Percentiles rank a stretch among this genome's conserved stretches.
phyloP scores from a whole-genome alignment of 2,113 vertebrate genomes.

The Melanocharis versteri region DNA sequence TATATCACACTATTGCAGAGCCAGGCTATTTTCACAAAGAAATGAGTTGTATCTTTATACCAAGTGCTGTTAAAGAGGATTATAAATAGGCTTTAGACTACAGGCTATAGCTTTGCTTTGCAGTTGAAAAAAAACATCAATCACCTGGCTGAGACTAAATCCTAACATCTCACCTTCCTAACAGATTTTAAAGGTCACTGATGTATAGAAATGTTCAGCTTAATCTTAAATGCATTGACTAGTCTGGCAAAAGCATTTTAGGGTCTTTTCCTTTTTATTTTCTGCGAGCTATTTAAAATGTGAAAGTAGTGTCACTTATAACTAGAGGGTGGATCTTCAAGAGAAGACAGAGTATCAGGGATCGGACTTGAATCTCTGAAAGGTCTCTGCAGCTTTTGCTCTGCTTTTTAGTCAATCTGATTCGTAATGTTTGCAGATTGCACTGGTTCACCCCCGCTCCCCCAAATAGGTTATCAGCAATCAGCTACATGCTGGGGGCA shows the following conservation, averaged over 20 bases:
- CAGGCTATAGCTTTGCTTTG: slow-evolving; percentile 56
- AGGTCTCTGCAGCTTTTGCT: slow-evolving; percentile 18
- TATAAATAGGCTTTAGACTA: slow-evolving; percentile 64
- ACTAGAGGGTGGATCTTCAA: slow-evolving; percentile 29
- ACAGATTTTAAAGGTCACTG: slow-evolving; percentile 65
- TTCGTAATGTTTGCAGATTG: slow-evolving; percentile 70
- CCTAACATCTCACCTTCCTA: slow-evolving; percentile 59
- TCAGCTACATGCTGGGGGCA: slow-evolving; percentile 67
- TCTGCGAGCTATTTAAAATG: slow-evolving; percentile 54
- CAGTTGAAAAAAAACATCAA: slow-evolving; percentile 53
- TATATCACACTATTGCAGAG: background rate
- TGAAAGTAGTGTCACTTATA: slow-evolving; percentile 43
- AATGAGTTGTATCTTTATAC: slow-evolving; percentile 57
- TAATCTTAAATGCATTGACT: slow-evolving; percentile 61
- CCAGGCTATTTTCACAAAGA: slow-evolving; percentile 53
- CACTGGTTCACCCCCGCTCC: slow-evolving; percentile 24
- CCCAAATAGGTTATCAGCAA: slow-evolving; percentile 63
- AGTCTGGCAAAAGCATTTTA: slow-evolving; percentile 39
- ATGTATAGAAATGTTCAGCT: slow-evolving; percentile 58
- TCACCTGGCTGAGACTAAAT: slow-evolving; percentile 62
- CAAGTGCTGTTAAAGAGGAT: slow-evolving; percentile 53
- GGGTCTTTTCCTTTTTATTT: slow-evolving; percentile 25
- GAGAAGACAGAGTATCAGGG: slow-evolving; percentile 11
- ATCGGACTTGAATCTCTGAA: background rate
- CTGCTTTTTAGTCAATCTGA: slow-evolving; percentile 64